Percentiles rank a stretch among this genome's conserved stretches.
Conservation (phyloP, 2,888 invertebrate genomes). For the Agonopterix alstromeriana region DNA sequence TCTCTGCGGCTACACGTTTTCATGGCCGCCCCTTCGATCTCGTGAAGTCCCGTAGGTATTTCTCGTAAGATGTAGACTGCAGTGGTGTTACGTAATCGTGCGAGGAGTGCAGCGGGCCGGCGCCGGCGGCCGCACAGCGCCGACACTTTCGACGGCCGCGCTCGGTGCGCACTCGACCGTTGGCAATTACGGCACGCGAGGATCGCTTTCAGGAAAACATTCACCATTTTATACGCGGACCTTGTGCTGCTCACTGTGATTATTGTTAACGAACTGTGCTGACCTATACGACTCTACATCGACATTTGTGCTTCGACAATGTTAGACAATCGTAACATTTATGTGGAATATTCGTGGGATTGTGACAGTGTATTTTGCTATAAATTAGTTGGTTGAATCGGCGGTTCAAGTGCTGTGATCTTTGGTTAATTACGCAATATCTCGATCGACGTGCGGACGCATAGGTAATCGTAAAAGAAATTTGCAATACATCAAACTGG, state of each 20-base stretch:
- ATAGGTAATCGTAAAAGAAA: not conserved
- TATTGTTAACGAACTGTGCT: conserved; percentile 15
- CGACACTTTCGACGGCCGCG: conserved; percentile 51
- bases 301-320: conserved; percentile 22
- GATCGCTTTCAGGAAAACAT: conserved; percentile 68
- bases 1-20: conserved; percentile 67
- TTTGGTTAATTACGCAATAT: conserved; percentile 9
- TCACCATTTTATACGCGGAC: conserved; percentile 66
- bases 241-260: conserved; percentile 44
- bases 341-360: conserved; percentile 34
- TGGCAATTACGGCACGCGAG: conserved; percentile 58
- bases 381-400: conserved; percentile 18
- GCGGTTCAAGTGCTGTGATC: conserved; percentile 29
- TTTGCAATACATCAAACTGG: too few relatives aligned
- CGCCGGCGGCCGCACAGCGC: conserved; percentile 19
- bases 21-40: conserved; percentile 65
- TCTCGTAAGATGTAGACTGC: conserved; percentile 53
- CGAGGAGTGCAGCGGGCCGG: conserved; percentile 56
- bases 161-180: conserved; percentile 56
- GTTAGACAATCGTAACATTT: conserved; percentile 22
- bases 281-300: conserved; percentile 15
- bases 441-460: not conserved
- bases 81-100: conserved; percentile 67
- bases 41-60: conserved; percentile 34
- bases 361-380: conserved; percentile 44